Conservation (phyloP, 2,888 invertebrate species). For the Heliconius charithonia region DNA sequence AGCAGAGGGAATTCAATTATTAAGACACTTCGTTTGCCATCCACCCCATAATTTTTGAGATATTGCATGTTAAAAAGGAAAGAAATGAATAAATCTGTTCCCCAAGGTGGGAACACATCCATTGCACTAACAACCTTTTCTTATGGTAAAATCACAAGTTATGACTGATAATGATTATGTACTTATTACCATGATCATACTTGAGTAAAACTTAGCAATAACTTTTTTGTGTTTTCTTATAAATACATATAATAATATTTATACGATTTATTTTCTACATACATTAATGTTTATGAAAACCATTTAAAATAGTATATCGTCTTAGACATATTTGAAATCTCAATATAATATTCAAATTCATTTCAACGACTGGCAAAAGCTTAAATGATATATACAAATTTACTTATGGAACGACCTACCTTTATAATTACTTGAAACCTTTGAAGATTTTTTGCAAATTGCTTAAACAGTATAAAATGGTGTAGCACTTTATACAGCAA, state of each 20-base stretch:
- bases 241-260: background rate
- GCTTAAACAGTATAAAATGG: constrained; percentile 24
- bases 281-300: background rate
- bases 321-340: background rate
- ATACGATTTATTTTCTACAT: background rate
- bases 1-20: too few relatives aligned
- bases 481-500: constrained; percentile 53
- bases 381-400: background rate
- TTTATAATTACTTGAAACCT: background rate
- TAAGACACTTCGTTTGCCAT: too few relatives aligned
- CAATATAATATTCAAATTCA: constrained; percentile 2
- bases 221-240: background rate
- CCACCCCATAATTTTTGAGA: too few relatives aligned
- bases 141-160: too few relatives aligned
- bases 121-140: too few relatives aligned
- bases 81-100: too few relatives aligned
- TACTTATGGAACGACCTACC: background rate
- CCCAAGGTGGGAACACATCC: too few relatives aligned
- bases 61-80: too few relatives aligned
- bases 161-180: too few relatives aligned
- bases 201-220: background rate
- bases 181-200: too few relatives aligned
- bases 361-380: background rate
- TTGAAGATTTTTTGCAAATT: constrained; percentile 11
- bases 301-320: background rate